Evolutionary conservation across 1,140 invertebrate genomes (phyloP).

Genomic region (Leucophenga varia): DNA sequence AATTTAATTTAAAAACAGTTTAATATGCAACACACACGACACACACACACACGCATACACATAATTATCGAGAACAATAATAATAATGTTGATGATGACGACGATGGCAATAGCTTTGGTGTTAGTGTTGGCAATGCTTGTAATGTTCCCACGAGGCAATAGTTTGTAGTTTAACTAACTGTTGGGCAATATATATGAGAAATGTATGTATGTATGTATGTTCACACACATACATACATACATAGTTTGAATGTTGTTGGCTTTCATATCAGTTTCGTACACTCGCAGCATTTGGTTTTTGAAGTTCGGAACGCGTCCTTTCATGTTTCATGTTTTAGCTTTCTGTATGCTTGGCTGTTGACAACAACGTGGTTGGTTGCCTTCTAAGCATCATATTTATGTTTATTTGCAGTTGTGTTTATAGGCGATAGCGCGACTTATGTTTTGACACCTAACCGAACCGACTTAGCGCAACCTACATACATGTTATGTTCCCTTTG

Average conservation of each 20-base stretch:
- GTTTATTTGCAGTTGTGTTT: slow-evolving; percentile 33
- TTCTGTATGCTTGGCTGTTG: too few relatives aligned
- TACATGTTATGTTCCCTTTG: too few relatives aligned
- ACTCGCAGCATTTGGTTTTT: too few relatives aligned
- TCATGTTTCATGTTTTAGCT: neutral
- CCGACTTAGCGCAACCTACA: too few relatives aligned
- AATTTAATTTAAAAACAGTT: slow-evolving; percentile 54
- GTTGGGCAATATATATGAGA: too few relatives aligned
- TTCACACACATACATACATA: too few relatives aligned
- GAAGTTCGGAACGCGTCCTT: too few relatives aligned
- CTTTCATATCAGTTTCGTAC: too few relatives aligned
- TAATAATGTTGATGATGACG: slow-evolving; percentile 24
- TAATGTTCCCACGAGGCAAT: slow-evolving; percentile 9
- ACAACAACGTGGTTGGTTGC: neutral
- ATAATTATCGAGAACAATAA: too few relatives aligned
- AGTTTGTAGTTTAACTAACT: too few relatives aligned
- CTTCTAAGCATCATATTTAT: slow-evolving; percentile 33
- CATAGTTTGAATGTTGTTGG: too few relatives aligned
- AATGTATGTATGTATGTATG: too few relatives aligned
- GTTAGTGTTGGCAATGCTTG: slow-evolving; percentile 11
- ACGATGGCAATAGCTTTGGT: slow-evolving; percentile 19
- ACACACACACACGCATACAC: slow-evolving; percentile 10
- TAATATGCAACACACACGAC: slow-evolving; percentile 38
- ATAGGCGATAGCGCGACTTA: slow-evolving; percentile 48
- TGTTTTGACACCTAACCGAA: slow-evolving; percentile 20